Evolutionary conservation across 2,113 vertebrate genomes (phyloP).

Genomic region (Python bivittatus): DNA sequence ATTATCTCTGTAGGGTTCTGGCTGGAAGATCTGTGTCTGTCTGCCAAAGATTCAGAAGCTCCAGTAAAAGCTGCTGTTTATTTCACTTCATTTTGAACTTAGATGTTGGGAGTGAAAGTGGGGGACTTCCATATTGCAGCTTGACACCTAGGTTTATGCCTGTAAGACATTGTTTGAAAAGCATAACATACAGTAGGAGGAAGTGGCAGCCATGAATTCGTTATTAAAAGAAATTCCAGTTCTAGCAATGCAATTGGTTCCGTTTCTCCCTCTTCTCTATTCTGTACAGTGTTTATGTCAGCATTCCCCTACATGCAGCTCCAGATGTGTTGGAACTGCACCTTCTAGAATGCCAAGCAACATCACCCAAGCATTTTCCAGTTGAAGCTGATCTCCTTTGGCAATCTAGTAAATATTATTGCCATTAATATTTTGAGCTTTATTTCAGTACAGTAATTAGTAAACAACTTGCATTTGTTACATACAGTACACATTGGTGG

Average conservation of each 20-base stretch:
- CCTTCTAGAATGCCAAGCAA: not conserved
- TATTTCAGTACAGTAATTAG: not conserved
- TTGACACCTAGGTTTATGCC: not conserved
- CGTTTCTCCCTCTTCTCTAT: not conserved
- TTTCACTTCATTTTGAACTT: not conserved
- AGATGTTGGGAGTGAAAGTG: not conserved
- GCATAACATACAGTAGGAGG: not conserved
- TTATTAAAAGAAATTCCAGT: not conserved
- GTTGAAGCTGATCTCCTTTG: not conserved
- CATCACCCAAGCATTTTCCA: not conserved
- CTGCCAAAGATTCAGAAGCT: not conserved
- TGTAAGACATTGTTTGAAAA: not conserved
- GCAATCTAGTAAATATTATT: not conserved
- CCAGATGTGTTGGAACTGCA: not conserved
- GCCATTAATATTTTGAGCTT: not conserved
- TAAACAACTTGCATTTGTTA: not conserved
- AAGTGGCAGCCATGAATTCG: not conserved
- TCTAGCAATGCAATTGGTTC: not conserved
- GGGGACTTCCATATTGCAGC: not conserved
- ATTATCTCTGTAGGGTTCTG: not conserved
- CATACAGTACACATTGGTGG: not conserved
- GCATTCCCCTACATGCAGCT: not conserved
- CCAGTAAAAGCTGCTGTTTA: slow-evolving; percentile 8
- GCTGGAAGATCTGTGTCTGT: slow-evolving; percentile 1
- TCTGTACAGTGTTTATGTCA: not conserved